Percentiles rank a stretch among this genome's conserved stretches.
Evolutionary conservation across 2,113 vertebrate species (phyloP).

Genomic region (Chascanopsetta lugubris): DNA sequence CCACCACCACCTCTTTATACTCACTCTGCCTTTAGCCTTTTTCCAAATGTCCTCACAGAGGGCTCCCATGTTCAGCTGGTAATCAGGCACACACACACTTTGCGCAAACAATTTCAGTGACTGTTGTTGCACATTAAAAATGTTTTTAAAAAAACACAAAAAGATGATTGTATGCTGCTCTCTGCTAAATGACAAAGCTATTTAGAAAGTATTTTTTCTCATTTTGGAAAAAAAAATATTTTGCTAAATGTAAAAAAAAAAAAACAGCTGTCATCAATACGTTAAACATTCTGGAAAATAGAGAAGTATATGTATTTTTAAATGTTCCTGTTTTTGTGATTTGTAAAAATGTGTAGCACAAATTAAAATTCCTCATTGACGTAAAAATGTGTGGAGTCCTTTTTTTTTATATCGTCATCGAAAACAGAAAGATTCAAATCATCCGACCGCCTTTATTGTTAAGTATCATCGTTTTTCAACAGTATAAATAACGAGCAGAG

Average conservation of each 20-base stretch:
- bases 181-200: slow-evolving; percentile 72
- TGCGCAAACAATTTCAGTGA: slow-evolving; percentile 58
- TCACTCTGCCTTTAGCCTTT: slow-evolving; percentile 59
- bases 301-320: slow-evolving; percentile 77
- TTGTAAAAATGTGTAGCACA: slow-evolving; percentile 78
- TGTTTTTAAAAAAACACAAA: slow-evolving; percentile 31
- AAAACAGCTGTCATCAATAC: slow-evolving; percentile 65
- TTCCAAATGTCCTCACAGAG: slow-evolving; percentile 31
- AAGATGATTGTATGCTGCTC: slow-evolving; percentile 74
- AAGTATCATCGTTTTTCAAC: slow-evolving; percentile 38
- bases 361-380: slow-evolving; percentile 76
- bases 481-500: slow-evolving; percentile 63
- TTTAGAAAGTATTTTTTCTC: slow-evolving; percentile 71
- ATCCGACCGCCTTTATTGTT: slow-evolving; percentile 63
- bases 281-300: slow-evolving; percentile 75
- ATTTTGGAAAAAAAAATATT: slow-evolving; percentile 65
- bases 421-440: slow-evolving; percentile 13
- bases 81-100: slow-evolving; percentile 57
- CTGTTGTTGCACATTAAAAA: slow-evolving; percentile 69
- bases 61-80: slow-evolving; percentile 56
- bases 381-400: slow-evolving; percentile 9
- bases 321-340: slow-evolving; percentile 78
- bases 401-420: background rate
- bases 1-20: background rate
- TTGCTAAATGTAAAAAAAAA: slow-evolving; percentile 66